Base-by-base conservation (phyloP, 2,888 invertebrate species). In the Unio pictorum region DNA sequence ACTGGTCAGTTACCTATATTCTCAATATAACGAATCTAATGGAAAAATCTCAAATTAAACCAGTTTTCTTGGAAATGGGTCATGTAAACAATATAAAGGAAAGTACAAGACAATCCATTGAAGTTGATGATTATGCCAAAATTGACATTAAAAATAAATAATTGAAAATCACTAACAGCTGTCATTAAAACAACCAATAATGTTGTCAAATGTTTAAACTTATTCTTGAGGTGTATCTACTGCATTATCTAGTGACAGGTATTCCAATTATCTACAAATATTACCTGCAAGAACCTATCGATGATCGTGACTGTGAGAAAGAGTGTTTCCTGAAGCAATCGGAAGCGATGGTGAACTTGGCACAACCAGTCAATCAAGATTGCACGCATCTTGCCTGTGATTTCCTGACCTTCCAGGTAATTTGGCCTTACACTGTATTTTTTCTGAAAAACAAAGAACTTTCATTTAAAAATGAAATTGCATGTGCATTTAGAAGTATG, bases 291-390 rank as follows among this genome's bases (percentile, higher is more conserved):
- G 91, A 95, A 98, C 87, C 96, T 92, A 91, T 99, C 99, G 82
- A 98, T 92, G 26, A 97, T 94, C 79, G 95, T 94, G 67, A 98
- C 93, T 68, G 96, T 94, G 85, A 98, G 91, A 88, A 96, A 96
- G 74, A 97, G 93, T 15, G 98, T 98, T 90, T 99, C 99, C 68
- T 95, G 93, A 26, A 94, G 91, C 67, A 97, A 91, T 76, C 94
- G 94, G 90, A 97, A 98, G 86, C 96, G 95, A 65, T 93, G 91
- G 82, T 97, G 96, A 15, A 98, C 96, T 86, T 97, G 96, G 23
- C 96, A 94, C 67, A 99, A 91, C 98, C 98, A 99, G 89, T 98
- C 96, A 72, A 98, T 92, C 23, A 99, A 92, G 64, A 97, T 94
- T 20, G 94, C 92, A 75, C 98, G 93, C 97, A 98, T 98, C 84